A percentile compares a stretch with the other conserved stretches of the same genome.
These are phyloP conservation scores for Lates japonicus DNA, from an alignment of 2,797 vertebrate species.

Conservation along the genomic window DNA sequence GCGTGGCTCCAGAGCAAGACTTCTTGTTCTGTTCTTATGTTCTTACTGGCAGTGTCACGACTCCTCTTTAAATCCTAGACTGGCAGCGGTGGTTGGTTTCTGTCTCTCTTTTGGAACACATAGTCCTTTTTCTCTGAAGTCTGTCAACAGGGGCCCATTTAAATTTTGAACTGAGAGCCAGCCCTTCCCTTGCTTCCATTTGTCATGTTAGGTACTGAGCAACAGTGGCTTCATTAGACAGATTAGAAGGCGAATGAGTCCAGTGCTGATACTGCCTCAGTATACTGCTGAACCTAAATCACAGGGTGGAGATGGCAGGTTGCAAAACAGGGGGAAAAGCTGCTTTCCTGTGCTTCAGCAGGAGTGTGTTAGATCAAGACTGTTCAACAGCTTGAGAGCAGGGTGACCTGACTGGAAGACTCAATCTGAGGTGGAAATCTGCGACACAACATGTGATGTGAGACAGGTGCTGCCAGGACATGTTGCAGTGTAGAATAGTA, in stretches of 20 bases:
- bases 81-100: slow-evolving; percentile 15
- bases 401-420: too few species aligned
- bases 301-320: background rate
- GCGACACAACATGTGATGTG: too few species aligned
- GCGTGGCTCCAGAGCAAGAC: background rate
- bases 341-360: background rate
- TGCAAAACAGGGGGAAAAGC: background rate
- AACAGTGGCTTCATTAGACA: slow-evolving; percentile 7
- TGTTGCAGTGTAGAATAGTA: too few species aligned
- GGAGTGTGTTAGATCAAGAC: background rate
- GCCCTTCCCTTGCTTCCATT: background rate
- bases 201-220: slow-evolving; percentile 18
- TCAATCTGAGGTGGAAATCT: too few species aligned
- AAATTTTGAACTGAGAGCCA: background rate
- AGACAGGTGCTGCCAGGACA: too few species aligned
- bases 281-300: background rate
- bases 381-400: background rate
- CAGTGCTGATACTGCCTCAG: background rate
- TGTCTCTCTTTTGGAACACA: slow-evolving; percentile 10
- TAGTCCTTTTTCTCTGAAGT: slow-evolving; percentile 3
- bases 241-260: background rate
- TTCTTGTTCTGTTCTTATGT: background rate
- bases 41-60: background rate
- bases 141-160: background rate
- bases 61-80: slow-evolving; percentile 13